Evolutionary conservation across 2,888 invertebrate species (phyloP).

Genomic region (Meteorus colon): DNA sequence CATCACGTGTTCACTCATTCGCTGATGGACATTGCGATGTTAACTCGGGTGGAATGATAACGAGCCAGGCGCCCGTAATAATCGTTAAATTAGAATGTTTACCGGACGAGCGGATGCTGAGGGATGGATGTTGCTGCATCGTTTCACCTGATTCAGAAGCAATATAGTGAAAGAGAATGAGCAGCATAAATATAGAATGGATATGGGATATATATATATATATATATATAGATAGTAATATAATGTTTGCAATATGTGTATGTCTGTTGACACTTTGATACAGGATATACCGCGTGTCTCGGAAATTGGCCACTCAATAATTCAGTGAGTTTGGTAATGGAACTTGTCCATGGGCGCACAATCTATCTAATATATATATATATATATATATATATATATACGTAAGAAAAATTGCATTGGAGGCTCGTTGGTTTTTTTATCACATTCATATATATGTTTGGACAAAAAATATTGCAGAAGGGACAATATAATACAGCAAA

Average conservation of each 20-base stretch:
- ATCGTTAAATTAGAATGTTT: slow-evolving; percentile 54
- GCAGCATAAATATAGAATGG: not conserved
- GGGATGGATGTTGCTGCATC: slow-evolving; percentile 54
- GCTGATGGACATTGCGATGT: slow-evolving; percentile 20
- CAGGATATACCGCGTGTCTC: slow-evolving; percentile 62
- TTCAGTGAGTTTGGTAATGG: slow-evolving; percentile 69
- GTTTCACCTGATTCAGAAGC: slow-evolving; percentile 61
- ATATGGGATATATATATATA: not conserved
- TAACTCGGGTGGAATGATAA: slow-evolving; percentile 40
- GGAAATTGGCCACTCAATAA: slow-evolving; percentile 71
- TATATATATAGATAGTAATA: not conserved
- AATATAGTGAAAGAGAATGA: slow-evolving; percentile 42
- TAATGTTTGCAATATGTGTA: slow-evolving; percentile 63
- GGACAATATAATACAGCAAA: not conserved
- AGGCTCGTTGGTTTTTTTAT: not conserved
- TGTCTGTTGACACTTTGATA: slow-evolving; percentile 70
- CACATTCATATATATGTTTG: not conserved
- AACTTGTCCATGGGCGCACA: slow-evolving; percentile 68
- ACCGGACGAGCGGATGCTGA: slow-evolving; percentile 50
- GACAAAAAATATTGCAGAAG: not conserved
- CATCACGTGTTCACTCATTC: slow-evolving; percentile 15
- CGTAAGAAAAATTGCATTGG: not conserved
- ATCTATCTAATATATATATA: slow-evolving; percentile 65
- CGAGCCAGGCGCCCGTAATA: slow-evolving; percentile 42
- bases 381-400: not conserved